Conservation (phyloP, 1,140 invertebrate genomes). For the Colletes gigas region DNA sequence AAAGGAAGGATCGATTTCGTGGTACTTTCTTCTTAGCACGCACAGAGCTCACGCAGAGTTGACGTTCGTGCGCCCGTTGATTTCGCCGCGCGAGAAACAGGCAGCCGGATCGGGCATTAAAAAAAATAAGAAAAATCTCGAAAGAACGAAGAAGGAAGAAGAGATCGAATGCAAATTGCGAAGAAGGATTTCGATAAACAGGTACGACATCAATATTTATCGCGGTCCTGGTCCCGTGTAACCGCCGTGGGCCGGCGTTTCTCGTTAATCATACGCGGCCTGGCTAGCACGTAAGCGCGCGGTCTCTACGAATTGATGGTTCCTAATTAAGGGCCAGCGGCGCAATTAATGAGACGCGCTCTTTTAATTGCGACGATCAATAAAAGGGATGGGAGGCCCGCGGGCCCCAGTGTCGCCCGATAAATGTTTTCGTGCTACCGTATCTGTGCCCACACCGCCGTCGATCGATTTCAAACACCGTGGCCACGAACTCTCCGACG, state of each 20-base stretch:
- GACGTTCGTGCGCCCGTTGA: conserved; percentile 37
- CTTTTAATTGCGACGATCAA: conserved; percentile 79
- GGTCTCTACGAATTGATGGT: conserved; percentile 75
- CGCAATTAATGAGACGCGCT: conserved; percentile 77
- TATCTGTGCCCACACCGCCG: conserved; percentile 49
- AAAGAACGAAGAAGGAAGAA: neutral
- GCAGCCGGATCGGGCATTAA: neutral
- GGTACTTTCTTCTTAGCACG: conserved; percentile 41
- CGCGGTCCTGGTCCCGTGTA: conserved; percentile 51
- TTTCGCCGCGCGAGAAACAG: conserved; percentile 32
- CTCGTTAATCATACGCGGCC: conserved; percentile 66
- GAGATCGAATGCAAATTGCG: neutral
- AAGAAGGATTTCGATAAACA: conserved; percentile 50
- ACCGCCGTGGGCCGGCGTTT: conserved; percentile 48
- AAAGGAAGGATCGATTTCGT: conserved; percentile 1
- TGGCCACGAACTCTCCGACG: neutral
- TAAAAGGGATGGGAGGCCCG: conserved; percentile 59
- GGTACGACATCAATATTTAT: conserved; percentile 62
- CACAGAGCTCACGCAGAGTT: conserved; percentile 59
- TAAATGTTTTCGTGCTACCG: conserved; percentile 79
- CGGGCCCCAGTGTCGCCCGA: conserved; percentile 67
- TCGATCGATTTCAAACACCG: conserved; percentile 23
- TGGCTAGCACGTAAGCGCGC: conserved; percentile 47
- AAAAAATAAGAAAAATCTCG: conserved; percentile 12
- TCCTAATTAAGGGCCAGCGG: conserved; percentile 76